Evolutionary conservation across 2,888 invertebrate genomes (phyloP), one percentile per base, ranked within the genome.

Genomic region (Crossocerus cetratus): DNA sequence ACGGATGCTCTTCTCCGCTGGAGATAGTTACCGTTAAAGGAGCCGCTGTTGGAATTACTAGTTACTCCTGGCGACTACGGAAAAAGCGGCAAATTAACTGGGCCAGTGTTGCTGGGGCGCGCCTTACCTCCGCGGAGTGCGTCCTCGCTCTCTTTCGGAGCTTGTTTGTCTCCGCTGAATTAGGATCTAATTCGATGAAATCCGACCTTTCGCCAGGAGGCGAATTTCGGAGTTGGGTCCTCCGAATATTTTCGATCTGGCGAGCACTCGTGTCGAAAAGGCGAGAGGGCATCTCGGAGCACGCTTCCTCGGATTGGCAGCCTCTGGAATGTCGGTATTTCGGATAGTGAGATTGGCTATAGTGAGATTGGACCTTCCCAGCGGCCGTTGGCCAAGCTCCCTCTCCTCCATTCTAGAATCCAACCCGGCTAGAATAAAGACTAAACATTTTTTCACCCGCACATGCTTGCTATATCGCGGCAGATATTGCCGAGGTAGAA

Each of bases 21-120:
- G 16, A 45, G 16, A 21, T 54, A 22, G 20, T 4, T n/a, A 3
- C 23, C 13, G 5, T 22, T 49, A 21, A 14, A 13, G 43, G 22
- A 42, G n/a, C 23, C 4, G 16, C 45, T 20, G 16, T 23, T 61
- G 65, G 61, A 62, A 59, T 69, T 69, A 66, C 65, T 44, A 32
- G 8, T 32, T 32, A 32, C 32, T 32, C 8, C 32, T 32, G 23
- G 58, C 45, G 60, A 66, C 45, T 53, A n/a, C n/a, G n/a, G 43
- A 49, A 56, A 72, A 56, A 58, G 56, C 21, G 20, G 56, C 65
- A 75, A 69, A 75, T 72, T 72, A 72, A 65, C 20, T 18, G 4
- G 8, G 8, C 8, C 32, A 4, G 11, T 5, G 32, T 32, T 32
- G 32, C 32, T 32, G 32, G n/a, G n/a, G 8, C 8, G 8, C 32